These are phyloP conservation scores for Catocala nupta DNA, from an alignment of 2,888 invertebrate species.

Conservation along the genomic window DNA sequence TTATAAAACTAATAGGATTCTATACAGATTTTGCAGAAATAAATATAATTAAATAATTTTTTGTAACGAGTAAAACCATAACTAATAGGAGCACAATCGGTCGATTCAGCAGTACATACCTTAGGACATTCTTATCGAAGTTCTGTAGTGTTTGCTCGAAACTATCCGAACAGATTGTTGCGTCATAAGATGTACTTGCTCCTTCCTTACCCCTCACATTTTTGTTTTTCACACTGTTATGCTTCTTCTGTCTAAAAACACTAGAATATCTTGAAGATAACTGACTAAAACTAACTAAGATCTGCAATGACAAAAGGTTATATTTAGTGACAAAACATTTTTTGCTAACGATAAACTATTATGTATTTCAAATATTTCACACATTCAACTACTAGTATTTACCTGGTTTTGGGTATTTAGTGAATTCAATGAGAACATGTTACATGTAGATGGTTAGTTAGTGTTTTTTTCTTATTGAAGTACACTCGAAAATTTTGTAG, in stretches of 20 bases:
- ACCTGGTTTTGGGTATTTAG: slow-evolving; percentile 86
- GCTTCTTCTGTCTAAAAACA: slow-evolving; percentile 80
- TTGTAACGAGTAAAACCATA: slow-evolving; percentile 4
- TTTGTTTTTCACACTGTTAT: slow-evolving; percentile 67
- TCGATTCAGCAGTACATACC: slow-evolving; percentile 35
- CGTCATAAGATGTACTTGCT: slow-evolving; percentile 61
- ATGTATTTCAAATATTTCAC: slow-evolving; percentile 1
- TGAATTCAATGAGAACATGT: slow-evolving; percentile 87
- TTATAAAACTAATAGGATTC: no score
- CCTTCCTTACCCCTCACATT: slow-evolving; percentile 74
- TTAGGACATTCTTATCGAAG: slow-evolving; percentile 79
- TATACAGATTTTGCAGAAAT: no score
- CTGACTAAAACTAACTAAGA: slow-evolving; percentile 85
- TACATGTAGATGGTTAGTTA: slow-evolving; percentile 81
- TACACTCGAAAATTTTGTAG: slow-evolving; percentile 87
- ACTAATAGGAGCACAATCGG: slow-evolving; percentile 15
- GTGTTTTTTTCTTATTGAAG: slow-evolving; percentile 74
- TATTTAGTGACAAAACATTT: slow-evolving; percentile 70
- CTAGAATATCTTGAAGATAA: slow-evolving; percentile 80
- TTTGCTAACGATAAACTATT: slow-evolving; percentile 21
- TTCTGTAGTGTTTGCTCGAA: slow-evolving; percentile 75
- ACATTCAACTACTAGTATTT: slow-evolving; percentile 37
- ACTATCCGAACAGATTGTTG: slow-evolving; percentile 77
- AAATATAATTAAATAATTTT: background rate
- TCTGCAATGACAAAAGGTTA: slow-evolving; percentile 82